Evolutionary conservation across 2,797 vertebrate genomes (phyloP), one percentile per base, ranked within the genome.

Genomic region (Myotis planiceps): DNA sequence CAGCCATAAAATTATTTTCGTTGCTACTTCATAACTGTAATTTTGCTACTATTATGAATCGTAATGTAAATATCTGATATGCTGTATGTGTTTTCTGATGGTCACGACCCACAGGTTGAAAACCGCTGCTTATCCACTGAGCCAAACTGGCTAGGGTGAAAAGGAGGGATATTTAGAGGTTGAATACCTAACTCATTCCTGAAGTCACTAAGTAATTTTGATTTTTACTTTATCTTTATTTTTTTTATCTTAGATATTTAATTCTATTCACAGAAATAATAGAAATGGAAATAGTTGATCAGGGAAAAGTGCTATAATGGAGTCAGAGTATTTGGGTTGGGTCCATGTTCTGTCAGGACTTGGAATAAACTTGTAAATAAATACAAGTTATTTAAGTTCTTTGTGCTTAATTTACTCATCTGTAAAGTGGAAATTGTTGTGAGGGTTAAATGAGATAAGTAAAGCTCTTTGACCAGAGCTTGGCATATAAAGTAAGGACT

Each of bases 171-270:
- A 74, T 76, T 94, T 84, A 87, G 80, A 93, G 39, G 19, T 45
- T 65, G 51, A 83, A 32, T 84, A 89, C 32, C 51, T 92, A 93
- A 87, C 13, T 90, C 4, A 63, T 83, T 91, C 16, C 55, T 75
- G 76, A 94, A 84, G 63, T 82, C 34, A 65, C 5, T 81, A 89
- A 75, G 72, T 91, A 83, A 42, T 88, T 96, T 90, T 88, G 47
- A 82, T n/a, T 91, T 92, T 76, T 25, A 42, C 60, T 53, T 60
- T 60, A 60, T 60, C 58, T 60, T 60, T 76, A 21, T 86, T 86
- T 89, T 63, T 37, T 68, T 83, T 94, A 66, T 88, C 19, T 29
- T 65, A 80, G 34, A 37, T 91, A n/a, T 23, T 60, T 95, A 91
- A 90, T 96, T 66, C 19, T 72, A 10, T 88, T 34, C 53, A 18